Conservation (phyloP, 2,113 vertebrate genomes). For the Redunca redunca region DNA sequence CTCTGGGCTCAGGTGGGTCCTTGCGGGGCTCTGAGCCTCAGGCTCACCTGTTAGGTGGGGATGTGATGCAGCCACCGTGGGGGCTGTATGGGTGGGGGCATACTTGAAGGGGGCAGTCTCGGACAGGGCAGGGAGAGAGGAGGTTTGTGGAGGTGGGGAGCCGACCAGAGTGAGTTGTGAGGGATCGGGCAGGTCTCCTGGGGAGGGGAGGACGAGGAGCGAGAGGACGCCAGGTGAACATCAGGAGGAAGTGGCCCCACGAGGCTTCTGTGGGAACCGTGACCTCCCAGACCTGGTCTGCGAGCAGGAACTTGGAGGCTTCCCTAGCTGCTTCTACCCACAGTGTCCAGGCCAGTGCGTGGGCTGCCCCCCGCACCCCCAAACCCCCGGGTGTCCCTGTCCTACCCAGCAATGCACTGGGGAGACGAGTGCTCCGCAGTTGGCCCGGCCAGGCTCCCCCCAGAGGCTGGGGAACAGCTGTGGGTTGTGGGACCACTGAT, state of each 20-base stretch:
- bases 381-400: neutral
- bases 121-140: neutral
- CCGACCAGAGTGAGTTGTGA: accelerated
- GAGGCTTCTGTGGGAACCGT: neutral
- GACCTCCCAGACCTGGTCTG: neutral
- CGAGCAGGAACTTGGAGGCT: accelerated
- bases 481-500: neutral
- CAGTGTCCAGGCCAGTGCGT: neutral
- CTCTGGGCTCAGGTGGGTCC: neutral
- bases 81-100: neutral
- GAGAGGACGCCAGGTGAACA: accelerated
- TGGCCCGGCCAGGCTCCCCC: neutral
- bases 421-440: accelerated
- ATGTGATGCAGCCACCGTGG: neutral
- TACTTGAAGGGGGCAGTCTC: accelerated
- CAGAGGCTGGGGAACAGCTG: neutral
- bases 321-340: neutral
- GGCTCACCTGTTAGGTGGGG: neutral
- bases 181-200: neutral
- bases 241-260: neutral
- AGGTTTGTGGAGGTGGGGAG: neutral
- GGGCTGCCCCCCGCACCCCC: too few relatives aligned
- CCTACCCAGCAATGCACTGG: accelerated
- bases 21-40: neutral
- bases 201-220: neutral